Percentiles rank a stretch among this genome's conserved stretches.
phyloP scores from a whole-genome alignment of 2,113 vertebrate genomes.

The Arvicanthis niloticus region DNA sequence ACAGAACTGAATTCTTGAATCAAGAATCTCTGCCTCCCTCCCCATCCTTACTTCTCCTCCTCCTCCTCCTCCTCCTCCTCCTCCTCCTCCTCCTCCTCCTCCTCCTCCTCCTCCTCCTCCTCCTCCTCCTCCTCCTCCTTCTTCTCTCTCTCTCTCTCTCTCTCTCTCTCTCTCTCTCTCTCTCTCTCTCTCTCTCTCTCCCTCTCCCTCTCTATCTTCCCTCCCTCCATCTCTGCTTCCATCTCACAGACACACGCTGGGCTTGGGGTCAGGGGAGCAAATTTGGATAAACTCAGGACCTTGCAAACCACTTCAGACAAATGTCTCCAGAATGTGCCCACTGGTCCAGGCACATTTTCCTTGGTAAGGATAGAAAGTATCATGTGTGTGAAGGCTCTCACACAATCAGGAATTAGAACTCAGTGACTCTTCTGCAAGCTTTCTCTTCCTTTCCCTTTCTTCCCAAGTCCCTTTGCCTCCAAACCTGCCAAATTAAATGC shows the following conservation, averaged over 20 bases:
- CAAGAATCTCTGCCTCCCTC: background rate
- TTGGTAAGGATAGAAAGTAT: background rate
- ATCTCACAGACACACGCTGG: background rate
- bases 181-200: no score
- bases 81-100: background rate
- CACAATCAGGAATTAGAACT: background rate
- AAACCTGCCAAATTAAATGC: slow-evolving; percentile 73
- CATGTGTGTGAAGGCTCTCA: background rate
- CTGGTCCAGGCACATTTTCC: background rate
- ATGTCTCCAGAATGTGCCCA: background rate
- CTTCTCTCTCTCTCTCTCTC: no score
- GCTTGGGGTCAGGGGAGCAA: background rate
- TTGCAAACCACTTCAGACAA: background rate
- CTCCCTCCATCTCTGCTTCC: background rate
- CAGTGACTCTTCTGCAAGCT: background rate
- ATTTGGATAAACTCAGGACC: background rate
- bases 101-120: background rate
- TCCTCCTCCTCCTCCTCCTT: accelerated
- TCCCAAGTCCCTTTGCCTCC: slow-evolving; percentile 53
- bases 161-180: no score
- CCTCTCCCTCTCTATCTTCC: background rate
- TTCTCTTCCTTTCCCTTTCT: slow-evolving; percentile 26
- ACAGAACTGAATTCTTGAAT: background rate
- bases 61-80: no score
- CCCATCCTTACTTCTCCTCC: accelerated